Percentiles rank a stretch among this genome's conserved stretches.
Evolutionary conservation across 30 jellyfish, hydroid and myxozoan genomes (phyloP).

Genomic region (Chrysaora quinquecirrha): DNA sequence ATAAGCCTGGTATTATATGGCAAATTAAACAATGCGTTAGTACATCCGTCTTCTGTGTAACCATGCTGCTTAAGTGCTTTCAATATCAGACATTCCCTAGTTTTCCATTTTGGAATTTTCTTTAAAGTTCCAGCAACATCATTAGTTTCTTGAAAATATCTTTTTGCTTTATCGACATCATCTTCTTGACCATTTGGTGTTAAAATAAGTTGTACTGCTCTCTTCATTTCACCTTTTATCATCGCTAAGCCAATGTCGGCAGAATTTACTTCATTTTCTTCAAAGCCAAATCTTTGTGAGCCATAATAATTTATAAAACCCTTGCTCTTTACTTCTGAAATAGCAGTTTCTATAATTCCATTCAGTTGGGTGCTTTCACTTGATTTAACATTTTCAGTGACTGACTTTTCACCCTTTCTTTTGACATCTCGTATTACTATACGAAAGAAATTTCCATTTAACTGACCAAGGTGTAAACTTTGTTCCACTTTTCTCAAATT

Average conservation of each 20-base stretch:
- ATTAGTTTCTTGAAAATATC: conserved; percentile 34
- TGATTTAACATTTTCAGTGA: neutral
- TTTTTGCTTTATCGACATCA: conserved; percentile 58
- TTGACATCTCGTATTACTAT: conserved; percentile 37
- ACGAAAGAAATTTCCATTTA: conserved; percentile 31
- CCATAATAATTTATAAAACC: conserved; percentile 89
- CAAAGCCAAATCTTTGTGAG: conserved; percentile 77
- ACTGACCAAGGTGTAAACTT: conserved; percentile 51
- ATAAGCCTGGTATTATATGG: conserved; percentile 65
- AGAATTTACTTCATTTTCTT: conserved; percentile 19
- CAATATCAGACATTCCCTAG: conserved; percentile 63
- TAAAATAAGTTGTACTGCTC: conserved; percentile 63
- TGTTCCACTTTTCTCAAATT: neutral
- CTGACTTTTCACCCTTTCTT: conserved; percentile 8
- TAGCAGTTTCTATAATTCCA: conserved; percentile 14
- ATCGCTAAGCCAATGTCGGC: conserved; percentile 69
- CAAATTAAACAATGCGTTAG: conserved; percentile 47
- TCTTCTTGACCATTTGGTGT: conserved; percentile 53
- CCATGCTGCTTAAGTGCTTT: conserved; percentile 72
- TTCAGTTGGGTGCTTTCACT: too few relatives aligned
- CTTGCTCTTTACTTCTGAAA: neutral
- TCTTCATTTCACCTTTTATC: conserved; percentile 48
- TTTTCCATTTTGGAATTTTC: conserved; percentile 68
- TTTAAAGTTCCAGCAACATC: conserved; percentile 52
- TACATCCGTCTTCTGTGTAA: conserved; percentile 70